Evolutionary conservation across 2,113 vertebrate genomes (phyloP).

Genomic region (Riparia riparia): DNA sequence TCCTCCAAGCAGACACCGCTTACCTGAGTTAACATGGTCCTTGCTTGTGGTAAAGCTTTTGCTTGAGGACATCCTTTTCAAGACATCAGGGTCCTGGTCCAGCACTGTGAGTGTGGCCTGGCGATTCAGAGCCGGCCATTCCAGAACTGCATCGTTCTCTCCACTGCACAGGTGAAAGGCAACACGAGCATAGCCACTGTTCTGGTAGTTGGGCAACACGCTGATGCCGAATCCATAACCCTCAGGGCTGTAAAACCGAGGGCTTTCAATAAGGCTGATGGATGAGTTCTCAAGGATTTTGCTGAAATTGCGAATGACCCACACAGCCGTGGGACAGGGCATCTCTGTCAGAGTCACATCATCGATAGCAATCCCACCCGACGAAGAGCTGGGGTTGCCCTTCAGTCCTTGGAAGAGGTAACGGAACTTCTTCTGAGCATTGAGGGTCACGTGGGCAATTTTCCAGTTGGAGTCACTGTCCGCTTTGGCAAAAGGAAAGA

Average conservation of each 20-base stretch:
- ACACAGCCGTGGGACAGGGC: conserved; percentile 83
- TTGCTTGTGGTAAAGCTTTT: conserved; percentile 83
- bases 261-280: conserved; percentile 70
- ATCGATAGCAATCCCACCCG: conserved; percentile 85
- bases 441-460: conserved; percentile 85
- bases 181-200: conserved; percentile 66
- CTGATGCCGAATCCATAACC: conserved; percentile 85
- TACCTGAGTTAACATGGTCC: not conserved
- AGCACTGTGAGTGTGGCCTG: conserved; percentile 85
- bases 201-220: conserved; percentile 55
- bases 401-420: conserved; percentile 88
- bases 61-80: conserved; percentile 87
- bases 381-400: conserved; percentile 70
- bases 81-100: conserved; percentile 86
- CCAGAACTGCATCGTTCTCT: conserved; percentile 83
- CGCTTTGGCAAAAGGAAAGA: conserved; percentile 68
- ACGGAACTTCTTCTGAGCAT: conserved; percentile 85
- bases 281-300: conserved; percentile 65
- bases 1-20: not conserved
- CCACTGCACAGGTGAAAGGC: conserved; percentile 87
- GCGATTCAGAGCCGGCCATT: conserved; percentile 88
- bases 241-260: conserved; percentile 87
- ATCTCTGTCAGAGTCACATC: conserved; percentile 87
- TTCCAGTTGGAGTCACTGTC: conserved; percentile 84
- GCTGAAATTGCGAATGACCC: conserved; percentile 85